Conservation (phyloP, 1,140 invertebrate species). For the Belonocnema kinseyi region DNA sequence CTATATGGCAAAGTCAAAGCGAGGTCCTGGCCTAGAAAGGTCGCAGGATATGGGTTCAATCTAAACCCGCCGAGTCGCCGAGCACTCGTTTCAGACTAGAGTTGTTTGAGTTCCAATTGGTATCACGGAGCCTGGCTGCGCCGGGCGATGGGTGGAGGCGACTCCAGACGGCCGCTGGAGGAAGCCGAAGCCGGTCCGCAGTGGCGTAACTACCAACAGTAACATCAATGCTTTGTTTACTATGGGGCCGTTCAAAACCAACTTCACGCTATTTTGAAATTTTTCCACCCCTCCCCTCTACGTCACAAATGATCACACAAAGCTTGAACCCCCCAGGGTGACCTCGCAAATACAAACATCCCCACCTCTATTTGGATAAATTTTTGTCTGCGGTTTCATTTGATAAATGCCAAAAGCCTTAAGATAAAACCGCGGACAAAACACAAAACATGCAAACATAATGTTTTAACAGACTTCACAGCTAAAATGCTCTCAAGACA, state of each 20-base stretch:
- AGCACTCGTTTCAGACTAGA: slow-evolving; percentile 18
- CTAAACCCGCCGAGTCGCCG: slow-evolving; percentile 6
- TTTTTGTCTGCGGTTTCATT: too few relatives aligned
- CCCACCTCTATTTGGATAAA: too few relatives aligned
- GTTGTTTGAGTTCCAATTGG: neutral
- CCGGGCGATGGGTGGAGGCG: neutral
- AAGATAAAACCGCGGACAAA: too few relatives aligned
- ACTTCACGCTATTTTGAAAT: too few relatives aligned
- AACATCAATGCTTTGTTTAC: slow-evolving; percentile 7
- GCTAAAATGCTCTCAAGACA: too few relatives aligned
- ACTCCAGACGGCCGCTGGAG: slow-evolving; percentile 3
- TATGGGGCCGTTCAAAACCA: neutral
- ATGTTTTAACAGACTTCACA: too few relatives aligned
- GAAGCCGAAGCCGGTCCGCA: neutral
- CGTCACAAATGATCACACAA: too few relatives aligned
- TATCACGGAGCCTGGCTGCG: neutral
- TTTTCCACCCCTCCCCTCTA: too few relatives aligned
- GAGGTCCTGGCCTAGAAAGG: neutral
- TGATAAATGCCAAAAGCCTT: too few relatives aligned
- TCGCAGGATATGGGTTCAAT: neutral
- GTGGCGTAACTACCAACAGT: neutral
- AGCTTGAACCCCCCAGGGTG: too few relatives aligned
- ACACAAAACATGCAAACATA: too few relatives aligned
- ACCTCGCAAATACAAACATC: too few relatives aligned
- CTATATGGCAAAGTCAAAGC: neutral